Evolutionary conservation across 2,113 vertebrate genomes (phyloP).

Genomic region (Xenotilapia caudafasciata): DNA sequence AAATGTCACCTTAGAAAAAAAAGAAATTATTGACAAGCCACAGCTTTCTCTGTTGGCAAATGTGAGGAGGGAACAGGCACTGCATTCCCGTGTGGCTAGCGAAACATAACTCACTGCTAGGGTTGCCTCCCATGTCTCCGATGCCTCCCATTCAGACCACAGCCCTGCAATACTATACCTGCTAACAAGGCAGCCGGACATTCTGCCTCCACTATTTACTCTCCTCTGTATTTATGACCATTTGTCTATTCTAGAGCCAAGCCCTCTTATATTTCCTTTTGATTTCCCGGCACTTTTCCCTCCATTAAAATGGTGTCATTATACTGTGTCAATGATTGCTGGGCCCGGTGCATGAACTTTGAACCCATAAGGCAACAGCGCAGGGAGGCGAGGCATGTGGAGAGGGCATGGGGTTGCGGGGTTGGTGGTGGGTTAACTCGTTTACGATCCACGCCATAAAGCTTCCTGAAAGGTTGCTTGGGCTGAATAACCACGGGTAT

Average conservation of each 20-base stretch:
- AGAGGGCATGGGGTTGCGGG: not conserved
- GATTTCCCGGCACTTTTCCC: slow-evolving; percentile 25
- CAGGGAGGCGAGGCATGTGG: not conserved
- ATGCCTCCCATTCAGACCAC: slow-evolving; percentile 48
- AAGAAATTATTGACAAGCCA: slow-evolving; percentile 35
- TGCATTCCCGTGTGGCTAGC: slow-evolving; percentile 21
- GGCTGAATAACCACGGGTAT: slow-evolving; percentile 36
- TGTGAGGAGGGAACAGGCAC: slow-evolving; percentile 21
- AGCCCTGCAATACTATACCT: slow-evolving; percentile 60
- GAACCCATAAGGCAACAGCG: slow-evolving; percentile 23
- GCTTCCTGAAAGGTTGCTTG: slow-evolving; percentile 39
- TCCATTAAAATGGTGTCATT: slow-evolving; percentile 14
- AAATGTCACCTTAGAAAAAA: slow-evolving; percentile 40
- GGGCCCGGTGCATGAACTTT: slow-evolving; percentile 51
- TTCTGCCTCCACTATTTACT: slow-evolving; percentile 56
- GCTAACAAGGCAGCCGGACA: slow-evolving; percentile 60
- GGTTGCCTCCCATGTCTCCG: slow-evolving; percentile 55
- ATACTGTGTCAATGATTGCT: slow-evolving; percentile 57
- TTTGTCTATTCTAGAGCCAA: slow-evolving; percentile 37
- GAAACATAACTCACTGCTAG: slow-evolving; percentile 51
- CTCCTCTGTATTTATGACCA: slow-evolving; percentile 52
- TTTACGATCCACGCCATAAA: slow-evolving; percentile 52
- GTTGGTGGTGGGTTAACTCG: slow-evolving; percentile 32
- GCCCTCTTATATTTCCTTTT: slow-evolving; percentile 21
- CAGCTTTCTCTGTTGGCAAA: slow-evolving; percentile 37